Evolutionary conservation across 2,888 invertebrate species (phyloP).

Genomic region (Dendrolimus houi): DNA sequence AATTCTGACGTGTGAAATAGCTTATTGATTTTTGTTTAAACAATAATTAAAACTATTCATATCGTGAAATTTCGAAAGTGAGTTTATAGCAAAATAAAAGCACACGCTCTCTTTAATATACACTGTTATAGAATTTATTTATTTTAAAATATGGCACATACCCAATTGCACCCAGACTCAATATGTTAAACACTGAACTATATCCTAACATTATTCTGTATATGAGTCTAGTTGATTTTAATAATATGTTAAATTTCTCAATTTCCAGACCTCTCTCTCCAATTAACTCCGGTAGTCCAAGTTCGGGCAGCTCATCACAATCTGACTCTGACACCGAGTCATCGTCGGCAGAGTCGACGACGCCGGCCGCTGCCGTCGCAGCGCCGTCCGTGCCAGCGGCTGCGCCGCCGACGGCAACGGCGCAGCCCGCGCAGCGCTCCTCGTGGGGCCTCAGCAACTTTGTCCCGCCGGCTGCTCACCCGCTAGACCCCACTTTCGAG

Average conservation of each 20-base stretch:
- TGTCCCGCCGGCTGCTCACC: slow-evolving; percentile 50
- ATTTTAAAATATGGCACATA: no score
- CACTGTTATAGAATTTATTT: no score
- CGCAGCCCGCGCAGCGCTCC: slow-evolving; percentile 51
- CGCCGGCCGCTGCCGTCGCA: slow-evolving; percentile 74
- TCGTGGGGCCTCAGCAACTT: slow-evolving; percentile 70
- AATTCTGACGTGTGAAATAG: no score
- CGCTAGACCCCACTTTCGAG: slow-evolving; percentile 61
- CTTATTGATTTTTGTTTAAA: no score
- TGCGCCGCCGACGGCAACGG: slow-evolving; percentile 24
- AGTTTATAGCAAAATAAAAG: no score
- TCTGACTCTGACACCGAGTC: slow-evolving; percentile 55
- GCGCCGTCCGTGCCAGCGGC: slow-evolving; percentile 32
- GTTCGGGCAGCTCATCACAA: slow-evolving; percentile 62
- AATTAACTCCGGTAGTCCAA: slow-evolving; percentile 61
- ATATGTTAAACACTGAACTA: no score
- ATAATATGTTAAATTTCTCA: not conserved
- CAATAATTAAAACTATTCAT: no score
- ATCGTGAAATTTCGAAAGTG: no score
- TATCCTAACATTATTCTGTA: not conserved
- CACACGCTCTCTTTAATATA: no score
- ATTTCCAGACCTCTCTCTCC: slow-evolving; percentile 58
- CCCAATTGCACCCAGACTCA: no score
- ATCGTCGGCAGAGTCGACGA: slow-evolving; percentile 79
- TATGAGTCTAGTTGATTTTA: not conserved